phyloP scores from a whole-genome alignment of 2,113 vertebrate genomes.

The Gopherus flavomarginatus region DNA sequence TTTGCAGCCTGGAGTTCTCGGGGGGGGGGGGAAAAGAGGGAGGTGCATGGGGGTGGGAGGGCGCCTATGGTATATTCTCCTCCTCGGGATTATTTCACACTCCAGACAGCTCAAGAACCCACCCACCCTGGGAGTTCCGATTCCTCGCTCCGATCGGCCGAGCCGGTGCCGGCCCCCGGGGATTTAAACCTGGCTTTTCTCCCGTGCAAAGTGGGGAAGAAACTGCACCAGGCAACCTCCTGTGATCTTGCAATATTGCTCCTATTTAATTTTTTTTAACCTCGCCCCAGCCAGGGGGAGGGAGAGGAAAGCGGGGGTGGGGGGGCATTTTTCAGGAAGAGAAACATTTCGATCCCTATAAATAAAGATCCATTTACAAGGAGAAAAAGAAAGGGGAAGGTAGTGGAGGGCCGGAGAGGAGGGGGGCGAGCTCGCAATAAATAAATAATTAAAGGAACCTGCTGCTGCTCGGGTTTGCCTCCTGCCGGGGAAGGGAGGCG shows the following conservation, averaged over 20 bases:
- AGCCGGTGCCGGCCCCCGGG: conserved; percentile 3
- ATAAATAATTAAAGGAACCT: background rate
- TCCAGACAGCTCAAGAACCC: background rate
- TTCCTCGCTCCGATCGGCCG: conserved; percentile 15
- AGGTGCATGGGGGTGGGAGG: conserved; percentile 9
- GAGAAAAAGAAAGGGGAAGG: background rate
- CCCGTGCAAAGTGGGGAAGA: conserved; percentile 60
- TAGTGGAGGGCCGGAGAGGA: conserved; percentile 4
- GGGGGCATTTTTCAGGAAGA: background rate
- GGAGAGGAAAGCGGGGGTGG: background rate
- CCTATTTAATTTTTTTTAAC: conserved; percentile 33
- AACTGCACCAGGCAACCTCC: conserved; percentile 51
- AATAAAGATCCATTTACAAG: conserved; percentile 17
- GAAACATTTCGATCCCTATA: conserved; percentile 13
- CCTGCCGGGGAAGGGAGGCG: conserved; percentile 2
- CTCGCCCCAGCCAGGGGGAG: conserved; percentile 1
- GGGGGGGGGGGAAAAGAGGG: background rate
- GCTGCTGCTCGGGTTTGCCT: background rate
- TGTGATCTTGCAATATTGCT: conserved; percentile 38
- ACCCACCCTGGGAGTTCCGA: conserved; percentile 33
- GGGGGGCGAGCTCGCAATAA: background rate
- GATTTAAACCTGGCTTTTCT: conserved; percentile 51
- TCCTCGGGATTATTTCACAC: conserved; percentile 18
- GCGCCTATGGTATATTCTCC: conserved; percentile 47
- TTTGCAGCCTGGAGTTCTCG: conserved; percentile 32